phyloP scores from a whole-genome alignment of 2,113 vertebrate genomes.

The Pygoscelis adeliae region DNA sequence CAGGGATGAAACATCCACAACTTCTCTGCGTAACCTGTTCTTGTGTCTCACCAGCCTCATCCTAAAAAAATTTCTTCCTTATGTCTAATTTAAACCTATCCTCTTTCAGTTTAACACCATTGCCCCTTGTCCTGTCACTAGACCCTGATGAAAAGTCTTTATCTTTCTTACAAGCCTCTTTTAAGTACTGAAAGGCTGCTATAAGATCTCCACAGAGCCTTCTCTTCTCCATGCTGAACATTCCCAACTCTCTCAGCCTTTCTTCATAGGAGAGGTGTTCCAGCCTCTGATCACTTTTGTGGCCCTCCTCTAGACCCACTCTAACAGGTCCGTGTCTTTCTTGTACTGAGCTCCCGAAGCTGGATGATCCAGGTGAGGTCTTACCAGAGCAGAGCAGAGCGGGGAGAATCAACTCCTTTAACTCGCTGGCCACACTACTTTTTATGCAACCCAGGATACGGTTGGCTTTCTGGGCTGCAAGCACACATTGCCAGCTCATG shows the following conservation, averaged over 20 bases:
- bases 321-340: not conserved
- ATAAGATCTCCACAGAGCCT: not conserved
- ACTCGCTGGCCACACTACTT: rapidly evolving
- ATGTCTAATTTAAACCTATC: not conserved
- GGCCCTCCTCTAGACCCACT: not conserved
- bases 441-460: not conserved
- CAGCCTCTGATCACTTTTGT: not conserved
- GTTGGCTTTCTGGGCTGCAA: not conserved
- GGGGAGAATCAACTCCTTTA: not conserved
- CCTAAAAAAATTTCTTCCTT: not conserved
- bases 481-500: rapidly evolving
- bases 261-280: not conserved
- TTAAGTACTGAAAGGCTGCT: not conserved
- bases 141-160: rapidly evolving
- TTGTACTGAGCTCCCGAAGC: not conserved
- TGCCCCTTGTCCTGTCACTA: not conserved
- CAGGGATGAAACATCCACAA: not conserved
- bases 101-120: not conserved
- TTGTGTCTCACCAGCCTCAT: not conserved
- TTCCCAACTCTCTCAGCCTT: not conserved
- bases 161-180: not conserved
- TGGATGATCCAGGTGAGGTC: not conserved
- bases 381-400: rapidly evolving
- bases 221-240: not conserved
- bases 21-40: not conserved